Evolutionary conservation across 2,113 vertebrate species (phyloP), one percentile per base, ranked within the genome.

Genomic region (Platichthys stellatus): DNA sequence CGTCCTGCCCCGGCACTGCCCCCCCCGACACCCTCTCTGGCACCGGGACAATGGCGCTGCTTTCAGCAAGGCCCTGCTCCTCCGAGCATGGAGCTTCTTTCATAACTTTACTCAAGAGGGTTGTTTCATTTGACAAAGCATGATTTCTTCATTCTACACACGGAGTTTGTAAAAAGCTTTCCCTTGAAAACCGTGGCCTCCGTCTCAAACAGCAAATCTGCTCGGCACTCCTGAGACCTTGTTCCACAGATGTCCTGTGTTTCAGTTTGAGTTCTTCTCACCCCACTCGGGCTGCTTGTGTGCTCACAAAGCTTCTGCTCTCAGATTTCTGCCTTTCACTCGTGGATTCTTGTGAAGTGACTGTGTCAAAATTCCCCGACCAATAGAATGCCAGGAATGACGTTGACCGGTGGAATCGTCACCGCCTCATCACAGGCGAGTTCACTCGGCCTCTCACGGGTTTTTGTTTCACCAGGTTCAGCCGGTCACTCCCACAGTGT

Each of bases 1-100:
- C 85, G 81, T 73, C 69, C 81, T 74, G 85, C 60, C 76, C 81
- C 45, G 57, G 78, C 72, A 35, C 77, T 85, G 69, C 79, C 75
- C 74, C 74, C 65, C 76, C 65, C 65, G 70, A 78, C 79, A 67
- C 74, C 59, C 69, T 60, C 75, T 51, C 60, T 72, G 74, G 59
- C 78, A 79, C 43, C 40, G 20, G 69, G 54, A 89, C 82, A 84
- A 84, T 66, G 71, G 38, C 51, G 49, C 68, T 17, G 49, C 80
- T 78, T 75, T 82, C 53, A 69, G 38, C 61, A 59, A 31, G 38
- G 24, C 21, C n/a, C 15, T 8, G 75, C 26, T 20, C 66, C 63
- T 53, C 15, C 0, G 35, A 23, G 61, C 20, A 7, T 21, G 15
- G 20, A 17, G 31, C 18, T 21, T 40, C 61, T 40, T 61, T 61